Conservation (phyloP, 1,140 invertebrate genomes). For the Megalopta genalis region DNA sequence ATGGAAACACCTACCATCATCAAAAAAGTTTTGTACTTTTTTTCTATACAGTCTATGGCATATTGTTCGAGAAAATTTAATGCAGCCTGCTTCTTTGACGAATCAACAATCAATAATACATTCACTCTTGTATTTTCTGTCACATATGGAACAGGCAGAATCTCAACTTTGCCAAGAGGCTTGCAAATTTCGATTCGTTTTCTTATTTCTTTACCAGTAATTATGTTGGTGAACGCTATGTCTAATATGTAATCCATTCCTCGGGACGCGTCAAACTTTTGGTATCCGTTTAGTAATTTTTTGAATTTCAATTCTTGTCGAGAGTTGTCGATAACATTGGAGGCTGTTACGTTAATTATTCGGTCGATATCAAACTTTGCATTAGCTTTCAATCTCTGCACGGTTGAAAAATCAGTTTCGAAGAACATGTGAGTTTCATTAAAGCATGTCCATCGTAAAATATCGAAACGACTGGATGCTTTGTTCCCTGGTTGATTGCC, state of each 20-base stretch:
- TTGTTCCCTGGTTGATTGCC: slow-evolving; percentile 86
- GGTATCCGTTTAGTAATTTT: slow-evolving; percentile 89
- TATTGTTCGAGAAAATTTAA: slow-evolving; percentile 87
- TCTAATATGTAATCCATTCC: slow-evolving; percentile 95
- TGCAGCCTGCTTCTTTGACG: slow-evolving; percentile 79
- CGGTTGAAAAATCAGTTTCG: slow-evolving; percentile 84
- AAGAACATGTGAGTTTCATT: slow-evolving; percentile 90
- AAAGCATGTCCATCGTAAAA: slow-evolving; percentile 91
- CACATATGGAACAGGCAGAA: slow-evolving; percentile 93
- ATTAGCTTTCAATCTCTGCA: slow-evolving; percentile 81
- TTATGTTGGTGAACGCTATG: slow-evolving; percentile 81
- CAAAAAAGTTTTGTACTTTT: slow-evolving; percentile 88
- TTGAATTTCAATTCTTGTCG: slow-evolving; percentile 80
- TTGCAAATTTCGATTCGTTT: slow-evolving; percentile 86
- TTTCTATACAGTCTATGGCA: slow-evolving; percentile 86
- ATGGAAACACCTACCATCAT: slow-evolving; percentile 82
- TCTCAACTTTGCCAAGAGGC: slow-evolving; percentile 90
- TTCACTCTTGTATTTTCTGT: slow-evolving; percentile 92
- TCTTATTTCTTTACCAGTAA: slow-evolving; percentile 70
- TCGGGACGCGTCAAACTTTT: slow-evolving; percentile 91
- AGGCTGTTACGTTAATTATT: slow-evolving; percentile 82
- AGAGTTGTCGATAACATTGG: slow-evolving; percentile 82
- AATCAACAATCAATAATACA: slow-evolving; percentile 85
- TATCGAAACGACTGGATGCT: slow-evolving; percentile 90
- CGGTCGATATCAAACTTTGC: slow-evolving; percentile 85